Evolutionary conservation across 2,888 invertebrate genomes (phyloP).

Genomic region (Syrista parreyssii): DNA sequence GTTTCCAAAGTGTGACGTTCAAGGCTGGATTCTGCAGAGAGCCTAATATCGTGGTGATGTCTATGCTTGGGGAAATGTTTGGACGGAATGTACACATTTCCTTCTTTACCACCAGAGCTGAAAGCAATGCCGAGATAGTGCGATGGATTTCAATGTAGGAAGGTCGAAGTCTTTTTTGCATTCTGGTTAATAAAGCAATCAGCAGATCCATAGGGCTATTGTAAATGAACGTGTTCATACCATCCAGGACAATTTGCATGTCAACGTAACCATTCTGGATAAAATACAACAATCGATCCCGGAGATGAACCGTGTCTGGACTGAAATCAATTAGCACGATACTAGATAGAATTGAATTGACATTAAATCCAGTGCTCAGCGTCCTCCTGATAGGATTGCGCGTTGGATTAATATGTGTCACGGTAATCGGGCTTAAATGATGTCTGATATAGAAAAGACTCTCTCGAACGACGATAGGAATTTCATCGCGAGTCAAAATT

Average conservation of each 20-base stretch:
- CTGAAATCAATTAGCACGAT: constrained; percentile 24
- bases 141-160: constrained; percentile 11
- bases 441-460: constrained; percentile 28
- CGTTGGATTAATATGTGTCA: constrained; percentile 10
- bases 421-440: constrained; percentile 21
- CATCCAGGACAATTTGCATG: constrained; percentile 10
- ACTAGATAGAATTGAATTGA: constrained; percentile 24
- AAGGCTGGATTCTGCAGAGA: constrained; percentile 16
- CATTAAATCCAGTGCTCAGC: constrained; percentile 18
- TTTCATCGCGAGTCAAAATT: constrained; percentile 15
- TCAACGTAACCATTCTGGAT: constrained; percentile 2
- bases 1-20: background rate
- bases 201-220: constrained; percentile 29
- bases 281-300: constrained; percentile 21
- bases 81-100: constrained; percentile 5
- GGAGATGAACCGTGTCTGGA: constrained; percentile 22
- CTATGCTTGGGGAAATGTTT: constrained; percentile 18
- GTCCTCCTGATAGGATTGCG: constrained; percentile 14
- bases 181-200: constrained; percentile 29
- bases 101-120: constrained; percentile 24
- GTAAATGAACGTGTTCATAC: constrained; percentile 30
- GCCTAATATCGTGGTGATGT: constrained; percentile 29
- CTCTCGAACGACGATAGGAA: constrained; percentile 22
- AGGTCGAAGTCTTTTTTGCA: constrained; percentile 22
- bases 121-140: constrained; percentile 23